Evolutionary conservation across 2,113 vertebrate species (phyloP).

Genomic region (Rhadina sibilatrix): DNA sequence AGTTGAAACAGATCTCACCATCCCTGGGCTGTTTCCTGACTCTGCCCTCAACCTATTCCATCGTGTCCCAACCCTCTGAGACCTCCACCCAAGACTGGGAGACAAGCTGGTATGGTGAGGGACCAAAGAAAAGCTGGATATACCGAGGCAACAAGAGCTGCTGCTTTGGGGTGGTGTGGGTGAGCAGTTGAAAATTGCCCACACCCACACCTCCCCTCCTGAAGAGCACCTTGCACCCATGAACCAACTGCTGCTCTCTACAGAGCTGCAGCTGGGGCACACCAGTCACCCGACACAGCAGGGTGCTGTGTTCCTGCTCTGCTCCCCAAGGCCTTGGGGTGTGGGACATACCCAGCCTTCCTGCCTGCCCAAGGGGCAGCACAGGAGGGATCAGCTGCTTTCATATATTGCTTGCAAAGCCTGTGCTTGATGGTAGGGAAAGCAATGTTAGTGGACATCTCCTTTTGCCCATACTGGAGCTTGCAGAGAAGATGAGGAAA

Average conservation of each 20-base stretch:
- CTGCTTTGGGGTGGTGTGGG: neutral
- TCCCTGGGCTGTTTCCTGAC: neutral
- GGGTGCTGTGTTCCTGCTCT: neutral
- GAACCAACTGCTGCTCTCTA: neutral
- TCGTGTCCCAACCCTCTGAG: neutral
- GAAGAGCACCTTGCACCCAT: neutral
- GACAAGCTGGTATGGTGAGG: neutral
- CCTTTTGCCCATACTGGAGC: neutral
- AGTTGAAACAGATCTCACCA: neutral
- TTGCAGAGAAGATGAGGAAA: neutral
- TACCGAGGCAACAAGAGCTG: neutral
- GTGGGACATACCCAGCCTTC: neutral
- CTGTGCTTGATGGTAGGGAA: neutral
- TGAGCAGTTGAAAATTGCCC: neutral
- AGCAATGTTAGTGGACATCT: neutral
- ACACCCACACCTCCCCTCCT: neutral
- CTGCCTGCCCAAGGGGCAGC: neutral
- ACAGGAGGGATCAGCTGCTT: neutral
- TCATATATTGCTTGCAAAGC: neutral
- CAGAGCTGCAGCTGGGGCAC: neutral
- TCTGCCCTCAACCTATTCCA: neutral
- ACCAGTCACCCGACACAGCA: neutral
- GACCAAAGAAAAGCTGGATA: neutral
- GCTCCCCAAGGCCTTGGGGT: neutral
- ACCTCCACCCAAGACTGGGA: neutral